Base-by-base conservation (phyloP, 2,888 invertebrate species). In the Calliphora vomitoria region DNA sequence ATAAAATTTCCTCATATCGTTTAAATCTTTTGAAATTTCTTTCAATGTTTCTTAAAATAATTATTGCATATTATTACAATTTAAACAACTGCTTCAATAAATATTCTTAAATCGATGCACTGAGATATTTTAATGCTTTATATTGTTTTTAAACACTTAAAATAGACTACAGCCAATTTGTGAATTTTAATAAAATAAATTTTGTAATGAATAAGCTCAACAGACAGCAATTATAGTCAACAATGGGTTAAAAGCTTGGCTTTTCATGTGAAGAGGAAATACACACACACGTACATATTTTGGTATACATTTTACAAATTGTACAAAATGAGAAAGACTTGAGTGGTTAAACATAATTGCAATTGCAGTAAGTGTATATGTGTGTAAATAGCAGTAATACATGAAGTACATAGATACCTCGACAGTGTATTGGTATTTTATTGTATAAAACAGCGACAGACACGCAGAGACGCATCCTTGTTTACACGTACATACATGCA, bases 291-390 rank as follows among this genome's bases (percentile, higher is more conserved):
- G 18, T 20, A 10, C 15, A 20, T 1, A 1, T 8, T n/a, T 50
- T 50, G 25, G 58, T 4, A 53, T 35, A 41, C 66, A 66, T 74
- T 72, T 38, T 41, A 35, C 18, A 68, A 71, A 64, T 25, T 69
- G n/a, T 20, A 50, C 47, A 15, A 69, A 79, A 69, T 79, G 69
- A 69, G 38, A 60, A 60, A 25, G 18, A 60, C 69, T 71, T 71
- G 60, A 80, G 60, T 47, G 69, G 60, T 71, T 80, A 11, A 69
- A 60, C 44, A 60, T 47, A 69, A 47, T 58, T 60, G 60, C 55
- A 35, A 58, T 35, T 68, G 41, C 35, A 31, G 35, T 79, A 18
- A 11, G 38, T 13, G 2, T 60, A 3, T 18, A 8, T 55, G 5
- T 41, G 20, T 10, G 8, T 18, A 20, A 6, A 13, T 18, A 5